A percentile compares a stretch with the other conserved stretches of the same genome.
Evolutionary conservation across 2,888 invertebrate species (phyloP).

Genomic region (Gibbula magus): DNA sequence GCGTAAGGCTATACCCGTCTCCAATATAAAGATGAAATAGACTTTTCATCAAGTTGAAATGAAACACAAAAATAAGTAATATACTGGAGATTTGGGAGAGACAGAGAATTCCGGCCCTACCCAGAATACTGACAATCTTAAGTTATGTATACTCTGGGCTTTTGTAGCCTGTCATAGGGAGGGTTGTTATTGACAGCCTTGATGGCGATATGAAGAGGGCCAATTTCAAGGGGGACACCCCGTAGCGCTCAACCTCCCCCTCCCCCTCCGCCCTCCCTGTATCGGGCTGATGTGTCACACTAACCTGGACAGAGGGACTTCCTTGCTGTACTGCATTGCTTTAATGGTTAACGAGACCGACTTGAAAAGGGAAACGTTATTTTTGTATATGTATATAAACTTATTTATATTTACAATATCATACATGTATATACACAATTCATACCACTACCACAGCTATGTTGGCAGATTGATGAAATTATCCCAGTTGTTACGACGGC

Average conservation of each 20-base stretch:
- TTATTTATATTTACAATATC: too few species aligned
- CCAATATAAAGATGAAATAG: slow-evolving; percentile 21
- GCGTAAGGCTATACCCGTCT: slow-evolving; percentile 17
- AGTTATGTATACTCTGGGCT: background rate
- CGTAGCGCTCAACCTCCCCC: too few species aligned
- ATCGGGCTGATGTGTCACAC: too few species aligned
- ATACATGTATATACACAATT: too few species aligned
- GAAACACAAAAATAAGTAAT: slow-evolving; percentile 19
- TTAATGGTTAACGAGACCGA: background rate
- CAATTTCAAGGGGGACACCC: too few species aligned
- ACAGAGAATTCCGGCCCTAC: background rate
- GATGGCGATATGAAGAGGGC: background rate
- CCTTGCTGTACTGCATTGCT: background rate
- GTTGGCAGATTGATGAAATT: too few species aligned
- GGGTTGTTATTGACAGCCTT: background rate
- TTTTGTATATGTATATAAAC: too few species aligned
- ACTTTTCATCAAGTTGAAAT: background rate
- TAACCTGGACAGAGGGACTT: background rate
- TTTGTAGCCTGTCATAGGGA: background rate
- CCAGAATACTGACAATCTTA: background rate
- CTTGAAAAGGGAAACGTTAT: too few species aligned
- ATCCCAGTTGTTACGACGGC: too few species aligned
- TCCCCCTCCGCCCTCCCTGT: too few species aligned
- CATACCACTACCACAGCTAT: too few species aligned
- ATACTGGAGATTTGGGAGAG: background rate